phyloP scores from a whole-genome alignment of 2,797 vertebrate species.

The Siniperca scherzeri region DNA sequence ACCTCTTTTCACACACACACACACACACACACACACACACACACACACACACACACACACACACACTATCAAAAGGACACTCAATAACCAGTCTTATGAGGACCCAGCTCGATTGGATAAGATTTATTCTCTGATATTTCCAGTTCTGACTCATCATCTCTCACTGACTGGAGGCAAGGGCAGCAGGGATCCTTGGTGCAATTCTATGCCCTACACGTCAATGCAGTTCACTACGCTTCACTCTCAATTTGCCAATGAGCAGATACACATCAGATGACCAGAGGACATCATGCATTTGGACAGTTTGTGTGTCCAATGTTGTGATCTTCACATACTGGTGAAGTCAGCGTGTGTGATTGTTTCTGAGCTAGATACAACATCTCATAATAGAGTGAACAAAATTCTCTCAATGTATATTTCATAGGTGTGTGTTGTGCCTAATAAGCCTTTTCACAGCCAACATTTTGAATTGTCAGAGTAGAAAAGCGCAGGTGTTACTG shows the following conservation, averaged over 20 bases:
- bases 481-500: too few relatives aligned
- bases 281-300: slow-evolving; percentile 16
- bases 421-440: too few relatives aligned
- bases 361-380: neutral
- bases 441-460: too few relatives aligned
- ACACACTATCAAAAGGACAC: slow-evolving; percentile 2
- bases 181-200: slow-evolving; percentile 47
- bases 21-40: slow-evolving; percentile 1
- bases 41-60: slow-evolving; percentile 13
- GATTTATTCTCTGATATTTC: slow-evolving; percentile 45
- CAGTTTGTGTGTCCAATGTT: slow-evolving; percentile 12
- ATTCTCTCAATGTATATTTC: neutral
- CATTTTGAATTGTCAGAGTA: too few relatives aligned
- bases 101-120: slow-evolving; percentile 33
- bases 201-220: slow-evolving; percentile 58
- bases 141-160: slow-evolving; percentile 64
- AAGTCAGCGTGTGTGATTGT: neutral
- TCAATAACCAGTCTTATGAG: slow-evolving; percentile 18
- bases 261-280: slow-evolving; percentile 45
- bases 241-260: slow-evolving; percentile 42
- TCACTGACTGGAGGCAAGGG: slow-evolving; percentile 65
- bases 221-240: slow-evolving; percentile 39
- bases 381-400: neutral
- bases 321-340: slow-evolving; percentile 6
- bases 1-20: neutral